These are phyloP conservation scores for Pollenia labialis DNA, from an alignment of 2,888 invertebrate species.

Conservation along the genomic window DNA sequence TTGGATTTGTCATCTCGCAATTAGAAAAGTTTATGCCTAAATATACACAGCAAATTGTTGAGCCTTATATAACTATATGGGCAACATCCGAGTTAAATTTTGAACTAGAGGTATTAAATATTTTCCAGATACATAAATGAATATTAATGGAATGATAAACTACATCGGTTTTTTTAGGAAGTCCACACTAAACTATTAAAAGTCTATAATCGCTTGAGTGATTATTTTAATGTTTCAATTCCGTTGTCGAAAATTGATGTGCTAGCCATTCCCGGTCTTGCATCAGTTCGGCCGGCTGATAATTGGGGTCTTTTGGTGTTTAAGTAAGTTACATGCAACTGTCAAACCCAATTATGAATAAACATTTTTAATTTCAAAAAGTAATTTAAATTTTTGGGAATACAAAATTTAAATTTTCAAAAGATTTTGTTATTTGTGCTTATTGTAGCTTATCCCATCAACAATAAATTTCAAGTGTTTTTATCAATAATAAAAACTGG, in stretches of 20 bases:
- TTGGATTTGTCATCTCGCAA: slow-evolving; percentile 90
- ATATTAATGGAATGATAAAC: neutral
- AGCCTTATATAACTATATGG: slow-evolving; percentile 84
- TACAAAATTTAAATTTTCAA: too few relatives aligned
- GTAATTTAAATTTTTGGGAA: too few relatives aligned
- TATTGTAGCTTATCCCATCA: too few relatives aligned
- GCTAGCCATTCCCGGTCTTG: slow-evolving; percentile 89
- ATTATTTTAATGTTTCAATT: slow-evolving; percentile 88
- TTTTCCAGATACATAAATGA: neutral
- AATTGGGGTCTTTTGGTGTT: slow-evolving; percentile 92
- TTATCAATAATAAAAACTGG: too few relatives aligned
- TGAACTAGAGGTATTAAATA: slow-evolving; percentile 79
- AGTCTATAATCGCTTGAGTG: slow-evolving; percentile 86
- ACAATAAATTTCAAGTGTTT: too few relatives aligned
- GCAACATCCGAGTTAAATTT: slow-evolving; percentile 84
- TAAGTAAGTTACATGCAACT: slow-evolving; percentile 85
- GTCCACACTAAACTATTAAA: slow-evolving; percentile 86
- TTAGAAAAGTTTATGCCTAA: slow-evolving; percentile 82
- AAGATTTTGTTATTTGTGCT: too few relatives aligned
- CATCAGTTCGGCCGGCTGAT: slow-evolving; percentile 89
- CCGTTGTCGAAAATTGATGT: slow-evolving; percentile 89
- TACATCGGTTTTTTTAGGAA: slow-evolving; percentile 83
- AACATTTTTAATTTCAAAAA: too few relatives aligned
- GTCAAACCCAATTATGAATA: neutral
- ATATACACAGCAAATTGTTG: neutral